These are phyloP conservation scores for Lasioglossum malachurum DNA, from an alignment of 2,888 invertebrate species.

Conservation along the genomic window DNA sequence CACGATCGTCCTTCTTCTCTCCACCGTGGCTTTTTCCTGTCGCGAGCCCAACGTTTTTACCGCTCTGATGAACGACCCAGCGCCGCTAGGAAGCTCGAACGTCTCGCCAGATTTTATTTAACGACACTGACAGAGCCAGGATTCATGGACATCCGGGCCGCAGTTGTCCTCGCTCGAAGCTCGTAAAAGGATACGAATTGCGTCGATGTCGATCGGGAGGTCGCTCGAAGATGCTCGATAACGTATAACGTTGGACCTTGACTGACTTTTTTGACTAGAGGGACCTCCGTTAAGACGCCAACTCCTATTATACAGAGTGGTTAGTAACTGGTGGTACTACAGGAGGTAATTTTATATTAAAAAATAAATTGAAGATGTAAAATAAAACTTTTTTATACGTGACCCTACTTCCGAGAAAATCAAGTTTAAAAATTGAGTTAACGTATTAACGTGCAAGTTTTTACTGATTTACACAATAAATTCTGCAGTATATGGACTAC, in stretches of 20 bases:
- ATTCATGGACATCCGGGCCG: not conserved
- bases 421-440: too few relatives aligned
- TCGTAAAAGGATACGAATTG: not conserved
- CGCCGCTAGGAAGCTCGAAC: slow-evolving; percentile 7
- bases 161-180: not conserved
- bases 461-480: not conserved
- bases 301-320: too few relatives aligned
- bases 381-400: too few relatives aligned
- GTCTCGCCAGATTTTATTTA: slow-evolving; percentile 52
- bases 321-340: too few relatives aligned
- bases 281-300: too few relatives aligned
- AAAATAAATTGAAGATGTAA: too few relatives aligned
- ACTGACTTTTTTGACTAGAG: not conserved
- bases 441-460: too few relatives aligned
- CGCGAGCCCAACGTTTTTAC: slow-evolving; percentile 28
- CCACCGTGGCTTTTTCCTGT: slow-evolving; percentile 19
- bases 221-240: not conserved
- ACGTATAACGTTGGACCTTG: not conserved
- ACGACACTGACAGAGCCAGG: slow-evolving; percentile 40
- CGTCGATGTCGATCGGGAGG: not conserved
- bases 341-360: too few relatives aligned
- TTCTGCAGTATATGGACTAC: not conserved
- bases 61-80: not conserved
- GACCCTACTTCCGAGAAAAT: too few relatives aligned
- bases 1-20: slow-evolving; percentile 23